Evolutionary conservation across 1,140 invertebrate genomes (phyloP).

Genomic region (Hyles vespertilio): DNA sequence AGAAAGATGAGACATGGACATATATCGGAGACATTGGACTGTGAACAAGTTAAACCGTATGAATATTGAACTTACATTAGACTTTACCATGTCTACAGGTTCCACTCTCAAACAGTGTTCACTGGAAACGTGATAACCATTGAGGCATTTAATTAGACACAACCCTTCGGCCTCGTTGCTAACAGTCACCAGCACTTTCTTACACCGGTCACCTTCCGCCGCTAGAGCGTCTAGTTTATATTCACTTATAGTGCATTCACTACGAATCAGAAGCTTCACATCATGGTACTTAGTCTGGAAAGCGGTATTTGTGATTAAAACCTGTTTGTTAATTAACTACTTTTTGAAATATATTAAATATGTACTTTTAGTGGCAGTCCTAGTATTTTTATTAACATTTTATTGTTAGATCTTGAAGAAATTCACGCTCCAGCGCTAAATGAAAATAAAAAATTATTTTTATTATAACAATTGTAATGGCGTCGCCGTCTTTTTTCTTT

Average conservation of each 20-base stretch:
- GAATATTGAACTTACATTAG: constrained; percentile 34
- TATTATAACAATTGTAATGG: too few species aligned
- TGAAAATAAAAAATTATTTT: too few species aligned
- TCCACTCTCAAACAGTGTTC: constrained; percentile 36
- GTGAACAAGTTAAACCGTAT: background rate
- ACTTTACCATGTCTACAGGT: constrained; percentile 35
- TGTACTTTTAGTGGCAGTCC: constrained; percentile 40
- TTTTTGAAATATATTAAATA: background rate
- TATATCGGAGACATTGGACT: too few species aligned
- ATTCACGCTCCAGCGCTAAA: too few species aligned
- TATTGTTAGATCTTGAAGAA: background rate
- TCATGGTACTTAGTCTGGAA: constrained; percentile 57
- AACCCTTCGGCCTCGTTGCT: constrained; percentile 45
- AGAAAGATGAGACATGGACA: too few species aligned
- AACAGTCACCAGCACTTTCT: constrained; percentile 54
- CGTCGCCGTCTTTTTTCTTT: too few species aligned
- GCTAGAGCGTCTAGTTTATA: constrained; percentile 55
- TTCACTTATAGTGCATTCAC: constrained; percentile 51
- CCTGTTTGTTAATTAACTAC: too few species aligned
- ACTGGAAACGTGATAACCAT: constrained; percentile 43
- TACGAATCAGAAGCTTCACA: constrained; percentile 48
- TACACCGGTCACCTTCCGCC: constrained; percentile 36
- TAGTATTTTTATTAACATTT: constrained; percentile 55
- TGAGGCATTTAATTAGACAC: constrained; percentile 47
- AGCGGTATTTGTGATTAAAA: background rate